Evolutionary conservation across 2,888 invertebrate species (phyloP).

Genomic region (Orthosia gracilis): DNA sequence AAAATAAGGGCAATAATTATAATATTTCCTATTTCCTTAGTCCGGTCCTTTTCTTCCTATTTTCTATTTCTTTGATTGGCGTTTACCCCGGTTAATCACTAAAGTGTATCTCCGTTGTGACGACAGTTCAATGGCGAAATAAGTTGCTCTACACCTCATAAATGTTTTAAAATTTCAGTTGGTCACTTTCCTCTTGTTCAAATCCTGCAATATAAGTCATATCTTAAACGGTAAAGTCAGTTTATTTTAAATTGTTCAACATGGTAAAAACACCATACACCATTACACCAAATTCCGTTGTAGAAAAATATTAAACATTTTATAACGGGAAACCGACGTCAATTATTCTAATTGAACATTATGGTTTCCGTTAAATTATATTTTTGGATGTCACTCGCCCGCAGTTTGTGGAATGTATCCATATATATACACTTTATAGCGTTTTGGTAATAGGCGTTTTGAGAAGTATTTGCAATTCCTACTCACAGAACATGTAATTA

Average conservation of each 20-base stretch:
- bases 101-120: no score
- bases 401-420: slow-evolving; percentile 24
- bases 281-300: slow-evolving; percentile 1
- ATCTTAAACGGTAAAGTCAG: background rate
- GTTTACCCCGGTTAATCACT: no score
- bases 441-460: background rate
- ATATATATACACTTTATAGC: background rate
- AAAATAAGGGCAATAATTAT: no score
- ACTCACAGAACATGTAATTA: no score
- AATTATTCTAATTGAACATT: slow-evolving; percentile 77
- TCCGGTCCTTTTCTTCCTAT: no score
- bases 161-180: no score
- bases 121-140: no score
- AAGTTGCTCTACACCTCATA: no score
- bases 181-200: no score
- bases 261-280: background rate
- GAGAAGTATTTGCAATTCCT: background rate
- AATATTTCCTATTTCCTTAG: no score
- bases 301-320: slow-evolving; percentile 62
- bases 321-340: slow-evolving; percentile 71
- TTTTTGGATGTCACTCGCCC: slow-evolving; percentile 53
- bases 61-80: no score
- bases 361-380: slow-evolving; percentile 72
- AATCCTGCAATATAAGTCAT: background rate
- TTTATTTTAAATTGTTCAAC: background rate